These are phyloP conservation scores for Orthonyx spaldingii DNA, from an alignment of 2,113 vertebrate species.

Conservation along the genomic window DNA sequence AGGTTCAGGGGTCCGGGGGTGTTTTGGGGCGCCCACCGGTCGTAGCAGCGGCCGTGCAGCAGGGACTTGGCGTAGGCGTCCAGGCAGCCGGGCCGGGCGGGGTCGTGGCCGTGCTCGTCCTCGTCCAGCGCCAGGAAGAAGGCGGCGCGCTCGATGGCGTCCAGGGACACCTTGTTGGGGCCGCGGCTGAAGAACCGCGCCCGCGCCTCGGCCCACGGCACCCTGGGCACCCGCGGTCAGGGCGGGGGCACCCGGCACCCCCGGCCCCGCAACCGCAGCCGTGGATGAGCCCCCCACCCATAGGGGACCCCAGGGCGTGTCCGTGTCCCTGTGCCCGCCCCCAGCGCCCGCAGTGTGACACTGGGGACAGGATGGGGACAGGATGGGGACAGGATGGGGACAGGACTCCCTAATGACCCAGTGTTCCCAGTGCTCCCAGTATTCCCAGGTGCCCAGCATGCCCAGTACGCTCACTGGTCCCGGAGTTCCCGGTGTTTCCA, in stretches of 20 bases:
- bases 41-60: conserved; percentile 87
- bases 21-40: conserved; percentile 72
- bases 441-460: not conserved
- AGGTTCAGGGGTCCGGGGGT: not conserved
- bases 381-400: not conserved
- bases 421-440: rapidly evolving
- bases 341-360: not conserved
- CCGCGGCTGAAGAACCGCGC: conserved; percentile 79
- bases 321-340: not conserved
- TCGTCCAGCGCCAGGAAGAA: conserved; percentile 89
- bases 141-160: conserved; percentile 82
- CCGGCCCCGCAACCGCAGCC: too few relatives aligned
- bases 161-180: conserved; percentile 80
- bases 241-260: not conserved
- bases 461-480: rapidly evolving
- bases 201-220: conserved; percentile 87
- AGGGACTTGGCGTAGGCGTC: conserved; percentile 88
- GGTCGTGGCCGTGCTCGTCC: conserved; percentile 73
- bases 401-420: not conserved
- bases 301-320: not conserved
- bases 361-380: not conserved
- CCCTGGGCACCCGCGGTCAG: not conserved
- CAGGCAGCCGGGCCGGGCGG: conserved; percentile 64
- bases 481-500: not conserved
- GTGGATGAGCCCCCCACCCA: not conserved